phyloP scores from a whole-genome alignment of 2,113 vertebrate genomes.

The Aleadryas rufinucha region DNA sequence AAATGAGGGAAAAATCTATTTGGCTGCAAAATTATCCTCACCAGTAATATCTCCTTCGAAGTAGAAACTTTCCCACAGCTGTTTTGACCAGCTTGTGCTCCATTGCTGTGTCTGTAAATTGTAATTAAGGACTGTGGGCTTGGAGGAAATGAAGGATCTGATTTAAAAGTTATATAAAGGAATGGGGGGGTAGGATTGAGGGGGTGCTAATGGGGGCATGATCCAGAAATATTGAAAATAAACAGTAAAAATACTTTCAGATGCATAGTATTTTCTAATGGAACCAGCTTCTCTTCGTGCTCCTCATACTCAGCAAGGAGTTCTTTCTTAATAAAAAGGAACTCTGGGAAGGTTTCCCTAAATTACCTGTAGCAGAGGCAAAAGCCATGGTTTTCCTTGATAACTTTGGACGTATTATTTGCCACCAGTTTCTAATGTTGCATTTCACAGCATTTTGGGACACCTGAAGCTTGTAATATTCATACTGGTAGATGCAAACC shows the following conservation, averaged over 20 bases:
- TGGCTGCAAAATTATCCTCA: neutral
- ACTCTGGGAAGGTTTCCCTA: neutral
- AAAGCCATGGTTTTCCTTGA: neutral
- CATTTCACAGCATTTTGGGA: constrained; percentile 10
- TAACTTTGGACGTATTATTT: neutral
- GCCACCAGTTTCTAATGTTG: neutral
- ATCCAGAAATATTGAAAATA: constrained; percentile 17
- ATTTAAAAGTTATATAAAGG: constrained; percentile 18
- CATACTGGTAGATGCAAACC: neutral
- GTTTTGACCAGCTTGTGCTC: constrained; percentile 31
- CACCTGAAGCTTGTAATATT: constrained; percentile 32
- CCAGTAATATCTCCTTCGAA: neutral
- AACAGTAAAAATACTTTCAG: constrained; percentile 1
- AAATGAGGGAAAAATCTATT: neutral
- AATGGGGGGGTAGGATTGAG: neutral
- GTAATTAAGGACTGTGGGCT: constrained; percentile 57
- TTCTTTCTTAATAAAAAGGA: neutral
- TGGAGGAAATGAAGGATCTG: constrained; percentile 36
- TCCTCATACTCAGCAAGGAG: neutral
- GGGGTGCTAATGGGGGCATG: neutral
- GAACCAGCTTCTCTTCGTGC: neutral
- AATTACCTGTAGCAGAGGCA: neutral
- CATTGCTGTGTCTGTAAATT: constrained; percentile 41
- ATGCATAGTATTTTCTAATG: neutral
- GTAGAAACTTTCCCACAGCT: constrained; percentile 37